These are phyloP conservation scores for Podarcis raffonei DNA, from an alignment of 2,113 vertebrate species.

Conservation along the genomic window DNA sequence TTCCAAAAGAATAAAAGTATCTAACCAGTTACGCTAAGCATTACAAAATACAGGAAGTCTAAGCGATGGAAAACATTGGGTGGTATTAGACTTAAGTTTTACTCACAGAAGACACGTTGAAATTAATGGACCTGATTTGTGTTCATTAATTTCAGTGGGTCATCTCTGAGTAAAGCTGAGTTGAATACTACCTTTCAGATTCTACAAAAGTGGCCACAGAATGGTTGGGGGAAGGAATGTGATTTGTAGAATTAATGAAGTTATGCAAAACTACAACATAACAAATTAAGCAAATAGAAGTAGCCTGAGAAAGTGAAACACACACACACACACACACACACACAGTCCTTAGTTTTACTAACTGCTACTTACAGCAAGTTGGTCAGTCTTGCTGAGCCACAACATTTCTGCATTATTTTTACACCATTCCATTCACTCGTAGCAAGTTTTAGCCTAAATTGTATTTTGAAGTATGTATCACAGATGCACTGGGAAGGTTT, in stretches of 20 bases:
- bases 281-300: neutral
- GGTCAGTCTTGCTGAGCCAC: neutral
- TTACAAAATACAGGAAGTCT: conserved; percentile 4
- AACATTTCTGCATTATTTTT: neutral
- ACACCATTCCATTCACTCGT: neutral
- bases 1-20: conserved; percentile 3
- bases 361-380: neutral
- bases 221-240: neutral
- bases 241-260: neutral
- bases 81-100: too few relatives aligned
- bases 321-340: too few relatives aligned
- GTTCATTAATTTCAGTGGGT: too few relatives aligned
- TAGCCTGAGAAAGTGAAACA: neutral
- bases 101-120: too few relatives aligned
- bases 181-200: too few relatives aligned
- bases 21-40: conserved; percentile 13
- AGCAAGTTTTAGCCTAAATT: neutral
- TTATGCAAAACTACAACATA: neutral
- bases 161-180: too few relatives aligned
- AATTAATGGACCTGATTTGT: too few relatives aligned
- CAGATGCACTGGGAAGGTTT: neutral
- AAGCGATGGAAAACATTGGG: neutral
- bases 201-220: neutral
- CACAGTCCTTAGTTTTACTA: neutral
- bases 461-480: neutral